These are phyloP conservation scores for Cinclus cinclus DNA, from an alignment of 2,113 vertebrate species.

Conservation along the genomic window DNA sequence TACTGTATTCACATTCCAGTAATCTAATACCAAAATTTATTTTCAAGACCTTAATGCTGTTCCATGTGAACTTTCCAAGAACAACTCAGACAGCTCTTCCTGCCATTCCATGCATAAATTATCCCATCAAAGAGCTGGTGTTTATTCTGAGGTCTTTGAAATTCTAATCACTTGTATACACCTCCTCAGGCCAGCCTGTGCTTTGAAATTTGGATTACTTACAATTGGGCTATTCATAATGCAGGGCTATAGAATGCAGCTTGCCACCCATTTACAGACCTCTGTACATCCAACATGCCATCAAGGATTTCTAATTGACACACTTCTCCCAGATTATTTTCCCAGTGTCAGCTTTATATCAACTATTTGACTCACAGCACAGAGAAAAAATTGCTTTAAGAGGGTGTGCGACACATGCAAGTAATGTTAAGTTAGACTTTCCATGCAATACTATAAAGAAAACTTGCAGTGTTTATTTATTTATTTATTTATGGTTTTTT, in stretches of 20 bases:
- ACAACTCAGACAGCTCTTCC: constrained; percentile 73
- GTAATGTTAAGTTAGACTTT: neutral
- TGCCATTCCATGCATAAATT: constrained; percentile 79
- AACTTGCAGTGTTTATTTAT: neutral
- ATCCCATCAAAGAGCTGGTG: constrained; percentile 78
- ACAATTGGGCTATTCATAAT: constrained; percentile 78
- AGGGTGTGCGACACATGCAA: neutral
- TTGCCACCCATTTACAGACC: constrained; percentile 32
- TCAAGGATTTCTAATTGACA: neutral
- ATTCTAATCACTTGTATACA: constrained; percentile 81
- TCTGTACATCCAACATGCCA: neutral
- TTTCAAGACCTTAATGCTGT: constrained; percentile 51
- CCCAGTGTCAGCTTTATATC: neutral
- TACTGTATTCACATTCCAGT: neutral
- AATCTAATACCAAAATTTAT: constrained; percentile 40
- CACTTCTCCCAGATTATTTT: neutral
- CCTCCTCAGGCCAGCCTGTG: constrained; percentile 74
- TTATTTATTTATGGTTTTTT: neutral
- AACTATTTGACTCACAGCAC: neutral
- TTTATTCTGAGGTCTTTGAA: constrained; percentile 79
- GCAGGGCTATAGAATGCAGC: constrained; percentile 54
- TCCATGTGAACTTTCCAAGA: constrained; percentile 74
- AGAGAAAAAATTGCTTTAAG: neutral
- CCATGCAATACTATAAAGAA: neutral
- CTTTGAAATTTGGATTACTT: constrained; percentile 76